Conservation (phyloP, 2,888 invertebrate species). For the Drosophila paramelanica region DNA sequence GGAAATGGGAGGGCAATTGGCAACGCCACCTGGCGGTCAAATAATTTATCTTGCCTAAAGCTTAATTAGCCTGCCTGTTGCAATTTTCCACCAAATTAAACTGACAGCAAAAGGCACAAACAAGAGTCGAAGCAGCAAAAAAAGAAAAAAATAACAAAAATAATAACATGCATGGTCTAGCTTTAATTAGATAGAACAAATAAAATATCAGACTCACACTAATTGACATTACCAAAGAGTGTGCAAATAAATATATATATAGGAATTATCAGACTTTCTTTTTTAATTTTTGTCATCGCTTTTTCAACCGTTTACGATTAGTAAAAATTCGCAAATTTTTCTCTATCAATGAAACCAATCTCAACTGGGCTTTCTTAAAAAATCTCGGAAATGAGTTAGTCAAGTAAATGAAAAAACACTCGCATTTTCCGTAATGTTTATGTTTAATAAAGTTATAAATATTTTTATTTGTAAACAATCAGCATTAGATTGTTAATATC, state of each 20-base stretch:
- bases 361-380: no score
- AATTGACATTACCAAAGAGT: constrained; percentile 27
- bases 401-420: no score
- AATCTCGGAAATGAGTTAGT: no score
- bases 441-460: no score
- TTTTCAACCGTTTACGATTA: no score
- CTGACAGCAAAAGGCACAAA: constrained; percentile 42
- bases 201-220: constrained; percentile 15
- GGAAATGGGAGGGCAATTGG: constrained; percentile 37
- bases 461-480: no score
- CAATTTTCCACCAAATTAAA: constrained; percentile 78
- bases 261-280: no score
- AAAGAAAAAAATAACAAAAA: constrained; percentile 1
- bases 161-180: constrained; percentile 19
- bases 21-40: constrained; percentile 63
- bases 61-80: constrained; percentile 68
- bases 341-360: no score
- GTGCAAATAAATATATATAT: not conserved
- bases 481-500: no score
- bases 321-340: no score
- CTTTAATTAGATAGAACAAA: constrained; percentile 47
- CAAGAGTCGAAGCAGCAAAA: constrained; percentile 6
- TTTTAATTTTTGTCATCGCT: no score
- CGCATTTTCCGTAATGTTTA: no score
- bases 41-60: constrained; percentile 62